Conservation (phyloP, 1,140 invertebrate genomes). For the Trichonephila inaurata region DNA sequence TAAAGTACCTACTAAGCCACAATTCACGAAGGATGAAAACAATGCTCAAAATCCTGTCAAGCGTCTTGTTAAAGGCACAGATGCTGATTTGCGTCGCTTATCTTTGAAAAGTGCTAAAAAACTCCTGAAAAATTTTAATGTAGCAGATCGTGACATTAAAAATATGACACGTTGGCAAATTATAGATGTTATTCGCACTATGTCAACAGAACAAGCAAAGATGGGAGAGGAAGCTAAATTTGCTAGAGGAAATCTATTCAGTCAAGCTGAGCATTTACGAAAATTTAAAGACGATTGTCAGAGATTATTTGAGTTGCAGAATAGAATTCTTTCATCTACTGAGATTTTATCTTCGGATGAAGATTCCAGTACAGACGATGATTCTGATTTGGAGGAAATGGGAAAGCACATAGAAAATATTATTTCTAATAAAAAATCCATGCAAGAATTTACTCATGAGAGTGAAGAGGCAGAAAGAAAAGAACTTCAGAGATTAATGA, state of each 20-base stretch:
- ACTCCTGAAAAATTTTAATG: constrained; percentile 96
- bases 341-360: constrained; percentile 98
- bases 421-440: constrained; percentile 97
- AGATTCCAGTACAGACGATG: constrained; percentile 88
- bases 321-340: constrained; percentile 93
- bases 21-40: constrained; percentile 80
- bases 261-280: constrained; percentile 99
- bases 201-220: constrained; percentile 99
- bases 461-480: constrained; percentile 97
- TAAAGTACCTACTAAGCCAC: constrained; percentile 96
- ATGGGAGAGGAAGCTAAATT: constrained; percentile 99
- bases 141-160: constrained; percentile 98
- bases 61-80: constrained; percentile 98
- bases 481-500: constrained; percentile 96
- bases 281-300: constrained; percentile 99
- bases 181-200: constrained; percentile 97
- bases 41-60: constrained; percentile 90
- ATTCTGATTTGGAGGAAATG: constrained; percentile 98
- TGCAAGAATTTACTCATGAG: constrained; percentile 92
- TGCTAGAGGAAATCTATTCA: constrained; percentile 98
- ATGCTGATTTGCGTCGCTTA: constrained; percentile 97
- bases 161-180: constrained; percentile 98
- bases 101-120: constrained; percentile 98
- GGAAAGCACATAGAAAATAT: constrained; percentile 98
- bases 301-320: constrained; percentile 98